Evolutionary conservation across 2,113 vertebrate genomes (phyloP), one percentile per base, ranked within the genome.

Genomic region (Passer domesticus): DNA sequence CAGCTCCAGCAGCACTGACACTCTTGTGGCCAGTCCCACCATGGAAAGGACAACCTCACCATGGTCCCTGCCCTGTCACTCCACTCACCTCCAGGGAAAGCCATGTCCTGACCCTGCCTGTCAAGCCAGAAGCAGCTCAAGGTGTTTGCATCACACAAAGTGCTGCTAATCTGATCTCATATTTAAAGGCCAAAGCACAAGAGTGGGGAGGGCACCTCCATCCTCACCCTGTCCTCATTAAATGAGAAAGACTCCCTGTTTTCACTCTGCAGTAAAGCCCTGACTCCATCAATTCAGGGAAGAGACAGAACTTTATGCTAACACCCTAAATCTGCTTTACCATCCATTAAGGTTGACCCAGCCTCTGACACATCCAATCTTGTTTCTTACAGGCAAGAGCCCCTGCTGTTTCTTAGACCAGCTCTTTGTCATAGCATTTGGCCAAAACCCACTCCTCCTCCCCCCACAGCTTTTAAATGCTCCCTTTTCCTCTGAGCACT

Each of bases 351-450:
- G 33, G 30, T 14, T 44, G 39, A 37, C 30, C 49, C 2, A 0
- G 33, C 15, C 46, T 70, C 66, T n/a, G 33, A 43, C 31, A 7
- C 1, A 9, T 56, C 43, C 30, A 31, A 0, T 22, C 49, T 89
- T 30, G 11, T 39, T 31, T 85, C 55, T 64, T 23, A 63, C 2
- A 64, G 31, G 46, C 56, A 73, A 53, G 20, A 72, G 35, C 15
- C 16, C 53, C 62, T 3, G 4, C 30, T 68, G 3, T 39, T 64
- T 50, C 58, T 80, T 43, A 79, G 10, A 44, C 11, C n/a, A 73
- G 33, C 46, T 41, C 25, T 76, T 46, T 0, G 2, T 31, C 0
- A 0, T 7, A 47, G 24, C 5, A 11, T 39, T 67, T 47, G 60
- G 84, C 41, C 2, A 3, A 62, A 69, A 58, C 10, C 0, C 39